phyloP scores from a whole-genome alignment of 2,113 vertebrate genomes.

The Dolichotis patagonum region DNA sequence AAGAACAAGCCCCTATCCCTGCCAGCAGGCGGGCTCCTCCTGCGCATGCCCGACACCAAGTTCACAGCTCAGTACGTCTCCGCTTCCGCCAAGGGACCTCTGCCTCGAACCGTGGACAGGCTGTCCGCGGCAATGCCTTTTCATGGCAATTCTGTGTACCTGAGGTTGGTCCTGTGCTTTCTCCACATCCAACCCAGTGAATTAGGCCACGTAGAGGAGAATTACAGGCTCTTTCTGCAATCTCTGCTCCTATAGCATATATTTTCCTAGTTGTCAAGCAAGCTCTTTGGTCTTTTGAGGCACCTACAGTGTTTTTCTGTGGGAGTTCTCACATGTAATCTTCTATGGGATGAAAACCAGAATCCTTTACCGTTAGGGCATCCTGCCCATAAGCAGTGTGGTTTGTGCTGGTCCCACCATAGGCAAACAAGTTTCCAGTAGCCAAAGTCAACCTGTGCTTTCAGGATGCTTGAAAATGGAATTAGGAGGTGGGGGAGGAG shows the following conservation, averaged over 20 bases:
- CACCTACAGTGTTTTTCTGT: background rate
- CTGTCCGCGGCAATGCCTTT: background rate
- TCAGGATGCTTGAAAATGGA: background rate
- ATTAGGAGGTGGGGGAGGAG: background rate
- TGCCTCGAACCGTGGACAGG: background rate
- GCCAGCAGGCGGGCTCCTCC: background rate
- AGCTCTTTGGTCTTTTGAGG: background rate
- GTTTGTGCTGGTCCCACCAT: background rate
- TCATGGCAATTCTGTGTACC: background rate
- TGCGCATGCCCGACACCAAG: background rate
- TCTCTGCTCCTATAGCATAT: background rate
- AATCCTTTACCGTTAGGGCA: background rate
- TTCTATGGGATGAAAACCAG: background rate
- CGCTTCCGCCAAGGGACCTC: background rate
- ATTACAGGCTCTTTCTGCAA: background rate
- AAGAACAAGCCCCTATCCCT: background rate
- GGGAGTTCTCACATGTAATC: background rate
- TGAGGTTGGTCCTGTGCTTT: background rate
- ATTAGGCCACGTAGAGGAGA: background rate
- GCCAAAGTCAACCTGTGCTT: conserved; percentile 1
- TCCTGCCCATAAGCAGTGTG: background rate
- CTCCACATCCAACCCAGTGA: background rate
- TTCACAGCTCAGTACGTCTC: background rate
- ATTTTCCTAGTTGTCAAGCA: background rate
- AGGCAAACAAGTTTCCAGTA: background rate